A percentile compares a stretch with the other conserved stretches of the same genome.
These are phyloP conservation scores for Ylistrum balloti DNA, from an alignment of 1,140 invertebrate genomes.

Conservation along the genomic window DNA sequence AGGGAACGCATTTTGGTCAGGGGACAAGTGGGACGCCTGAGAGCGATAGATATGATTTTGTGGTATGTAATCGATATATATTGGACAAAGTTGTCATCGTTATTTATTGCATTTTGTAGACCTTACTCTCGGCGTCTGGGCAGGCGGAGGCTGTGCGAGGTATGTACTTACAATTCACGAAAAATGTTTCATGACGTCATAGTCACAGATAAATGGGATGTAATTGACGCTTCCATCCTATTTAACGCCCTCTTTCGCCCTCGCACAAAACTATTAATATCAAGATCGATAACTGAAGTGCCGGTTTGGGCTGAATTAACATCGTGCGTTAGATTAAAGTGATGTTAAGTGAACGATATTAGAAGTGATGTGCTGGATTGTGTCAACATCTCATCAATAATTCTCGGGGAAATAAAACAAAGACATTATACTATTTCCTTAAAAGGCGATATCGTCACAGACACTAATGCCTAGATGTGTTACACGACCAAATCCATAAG, in stretches of 20 bases:
- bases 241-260: neutral
- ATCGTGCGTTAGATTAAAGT: neutral
- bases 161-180: neutral
- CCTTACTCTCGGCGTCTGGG: slow-evolving; percentile 48
- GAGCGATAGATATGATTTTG: too few relatives aligned
- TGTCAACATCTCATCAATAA: slow-evolving; percentile 23
- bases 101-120: slow-evolving; percentile 49
- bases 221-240: neutral
- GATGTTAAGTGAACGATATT: neutral
- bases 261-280: slow-evolving; percentile 3
- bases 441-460: neutral
- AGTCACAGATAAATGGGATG: slow-evolving; percentile 18
- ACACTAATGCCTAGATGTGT: neutral
- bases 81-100: too few relatives aligned
- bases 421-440: neutral
- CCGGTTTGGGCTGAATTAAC: neutral
- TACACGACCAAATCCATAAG: too few relatives aligned
- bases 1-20: too few relatives aligned
- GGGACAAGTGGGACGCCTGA: too few relatives aligned
- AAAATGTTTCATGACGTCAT: slow-evolving; percentile 42
- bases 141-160: slow-evolving; percentile 45
- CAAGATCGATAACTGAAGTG: neutral
- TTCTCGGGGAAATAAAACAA: neutral
- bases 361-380: neutral
- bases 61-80: too few relatives aligned